Base-by-base conservation (phyloP, 2,113 vertebrate species). In the Sterrhoptilus dennistouni region DNA sequence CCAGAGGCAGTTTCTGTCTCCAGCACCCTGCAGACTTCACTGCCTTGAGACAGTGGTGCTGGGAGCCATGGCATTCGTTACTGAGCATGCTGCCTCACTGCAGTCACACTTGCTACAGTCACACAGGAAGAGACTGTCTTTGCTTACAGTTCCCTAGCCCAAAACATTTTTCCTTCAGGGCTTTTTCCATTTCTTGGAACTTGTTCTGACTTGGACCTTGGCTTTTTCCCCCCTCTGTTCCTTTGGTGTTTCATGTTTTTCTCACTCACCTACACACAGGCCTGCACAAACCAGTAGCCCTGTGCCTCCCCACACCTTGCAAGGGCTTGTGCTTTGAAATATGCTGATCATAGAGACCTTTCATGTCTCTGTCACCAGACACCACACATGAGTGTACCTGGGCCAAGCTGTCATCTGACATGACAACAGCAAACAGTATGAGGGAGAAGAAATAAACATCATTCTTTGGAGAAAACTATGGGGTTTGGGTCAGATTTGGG, bases 1-100 rank as follows among this genome's bases (percentile, higher is more conserved):
- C 70, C 70, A 87, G 74, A 53, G 81, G 77, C 74, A 60, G n/a
- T 59, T 93, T 89, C 61, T 94, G 83, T 87, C 93, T 56, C 53
- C 57, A 69, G 36, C 15, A n/a, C 83, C 61, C 50, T 76, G 57
- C 83, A 82, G 81, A 75, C 60, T 35, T 35, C 16, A 44, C n/a
- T 79, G 74, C 74, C 64, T 40, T 21, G 40, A 33, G 57, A 27
- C 66, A 24, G 21, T 20, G 57, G 36, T 61, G 70, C 88, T 76
- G 70, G 61, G 49, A 94, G 82, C 69, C 20, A 0, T 45, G 78
- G 70, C 79, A 35, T 54, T 90, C 71, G 14, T 42, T 80, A 17
- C 49, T 83, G 79, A 88, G 66, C 78, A 21, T 68, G 52, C 88
- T 94, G 83, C 88, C 80, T 75, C 54, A 14, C 68, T 68, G 49